Conservation (phyloP, 2,888 invertebrate genomes). For the Colostygia pectinataria region DNA sequence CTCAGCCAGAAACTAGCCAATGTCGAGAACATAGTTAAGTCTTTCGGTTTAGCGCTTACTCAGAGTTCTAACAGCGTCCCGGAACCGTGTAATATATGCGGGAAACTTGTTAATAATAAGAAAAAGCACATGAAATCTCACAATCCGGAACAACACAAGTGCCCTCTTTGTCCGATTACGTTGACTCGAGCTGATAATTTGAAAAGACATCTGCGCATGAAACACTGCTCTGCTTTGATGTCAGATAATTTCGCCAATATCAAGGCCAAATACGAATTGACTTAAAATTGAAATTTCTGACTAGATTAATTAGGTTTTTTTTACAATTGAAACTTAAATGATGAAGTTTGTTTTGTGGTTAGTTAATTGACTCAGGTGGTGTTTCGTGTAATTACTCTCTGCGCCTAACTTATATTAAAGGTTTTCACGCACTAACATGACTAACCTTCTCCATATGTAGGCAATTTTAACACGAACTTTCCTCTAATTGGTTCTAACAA, state of each 20-base stretch:
- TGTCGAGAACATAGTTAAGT: constrained; percentile 68
- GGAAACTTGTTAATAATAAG: constrained; percentile 85
- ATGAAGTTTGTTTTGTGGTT: constrained; percentile 12
- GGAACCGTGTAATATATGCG: constrained; percentile 84
- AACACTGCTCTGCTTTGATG: constrained; percentile 77
- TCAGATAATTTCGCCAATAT: constrained; percentile 69
- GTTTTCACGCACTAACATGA: constrained; percentile 25
- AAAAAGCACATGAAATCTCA: constrained; percentile 87
- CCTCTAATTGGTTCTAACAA: constrained; percentile 57
- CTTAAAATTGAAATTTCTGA: constrained; percentile 29
- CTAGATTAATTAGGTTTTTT: constrained; percentile 10
- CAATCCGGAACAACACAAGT: constrained; percentile 84
- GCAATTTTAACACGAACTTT: constrained; percentile 43
- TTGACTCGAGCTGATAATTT: constrained; percentile 87
- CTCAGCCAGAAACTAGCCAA: constrained; percentile 63
- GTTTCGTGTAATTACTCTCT: constrained; percentile 22
- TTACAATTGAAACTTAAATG: constrained; percentile 1
- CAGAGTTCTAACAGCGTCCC: constrained; percentile 61
- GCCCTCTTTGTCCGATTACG: constrained; percentile 84
- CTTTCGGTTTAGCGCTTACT: constrained; percentile 60
- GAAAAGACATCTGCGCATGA: constrained; percentile 85
- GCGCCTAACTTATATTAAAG: constrained; percentile 17
- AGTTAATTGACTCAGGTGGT: constrained; percentile 13
- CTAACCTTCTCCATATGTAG: constrained; percentile 31
- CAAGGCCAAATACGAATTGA: constrained; percentile 60